Evolutionary conservation across 2,797 vertebrate genomes (phyloP).

Genomic region (Phrynocephalus guinanensis): DNA sequence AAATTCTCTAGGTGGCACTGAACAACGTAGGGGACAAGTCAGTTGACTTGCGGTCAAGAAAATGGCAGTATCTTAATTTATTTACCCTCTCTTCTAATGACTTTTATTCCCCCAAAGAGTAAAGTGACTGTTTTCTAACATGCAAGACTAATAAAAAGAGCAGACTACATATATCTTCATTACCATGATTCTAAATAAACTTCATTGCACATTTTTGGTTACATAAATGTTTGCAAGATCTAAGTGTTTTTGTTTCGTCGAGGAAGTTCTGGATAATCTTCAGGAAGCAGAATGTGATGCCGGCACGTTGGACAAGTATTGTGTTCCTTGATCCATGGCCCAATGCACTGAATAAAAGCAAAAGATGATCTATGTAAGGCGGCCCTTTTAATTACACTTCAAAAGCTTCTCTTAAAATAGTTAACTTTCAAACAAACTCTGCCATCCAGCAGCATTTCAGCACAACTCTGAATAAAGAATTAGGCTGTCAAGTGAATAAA

Average conservation of each 20-base stretch:
- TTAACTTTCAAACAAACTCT: background rate
- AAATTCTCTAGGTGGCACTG: background rate
- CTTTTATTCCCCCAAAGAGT: background rate
- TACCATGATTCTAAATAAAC: background rate
- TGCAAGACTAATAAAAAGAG: slow-evolving; percentile 6
- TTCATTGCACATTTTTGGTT: background rate
- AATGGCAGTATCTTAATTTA: background rate
- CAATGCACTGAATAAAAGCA: slow-evolving; percentile 85
- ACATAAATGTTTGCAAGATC: background rate
- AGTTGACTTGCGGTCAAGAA: background rate
- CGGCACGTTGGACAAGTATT: slow-evolving; percentile 91
- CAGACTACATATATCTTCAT: background rate
- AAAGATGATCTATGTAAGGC: background rate
- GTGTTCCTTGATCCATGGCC: slow-evolving; percentile 87
- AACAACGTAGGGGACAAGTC: background rate
- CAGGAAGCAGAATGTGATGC: slow-evolving; percentile 74
- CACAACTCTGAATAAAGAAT: background rate
- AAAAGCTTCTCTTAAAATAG: no score
- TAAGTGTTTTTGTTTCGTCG: slow-evolving; percentile 71
- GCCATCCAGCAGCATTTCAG: background rate
- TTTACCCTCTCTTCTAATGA: background rate
- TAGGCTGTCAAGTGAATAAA: background rate
- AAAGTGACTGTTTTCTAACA: background rate
- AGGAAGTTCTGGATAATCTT: slow-evolving; percentile 84
- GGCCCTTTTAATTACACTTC: no score